Evolutionary conservation across 2,888 invertebrate species (phyloP).

Genomic region (Phyllotreta cruciferae): DNA sequence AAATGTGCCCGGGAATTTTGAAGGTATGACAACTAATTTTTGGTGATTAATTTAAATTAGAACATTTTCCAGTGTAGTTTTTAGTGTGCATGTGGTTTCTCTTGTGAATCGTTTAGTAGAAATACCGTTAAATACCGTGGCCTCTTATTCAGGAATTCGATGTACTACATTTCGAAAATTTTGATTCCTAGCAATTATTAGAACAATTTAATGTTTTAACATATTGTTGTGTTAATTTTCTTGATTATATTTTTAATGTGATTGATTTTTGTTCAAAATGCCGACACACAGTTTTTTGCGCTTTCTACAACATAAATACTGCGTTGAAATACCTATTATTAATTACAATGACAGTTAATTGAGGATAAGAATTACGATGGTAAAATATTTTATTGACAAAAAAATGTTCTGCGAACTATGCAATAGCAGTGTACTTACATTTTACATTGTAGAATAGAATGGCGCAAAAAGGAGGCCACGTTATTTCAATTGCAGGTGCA

Average conservation of each 20-base stretch:
- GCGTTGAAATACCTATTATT: neutral
- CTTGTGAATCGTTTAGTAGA: slow-evolving; percentile 31
- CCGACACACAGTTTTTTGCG: neutral
- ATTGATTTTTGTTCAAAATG: neutral
- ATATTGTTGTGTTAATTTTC: neutral
- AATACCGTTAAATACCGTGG: slow-evolving; percentile 47
- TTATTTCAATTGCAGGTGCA: slow-evolving; percentile 40
- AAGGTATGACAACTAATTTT: slow-evolving; percentile 47
- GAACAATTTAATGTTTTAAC: neutral
- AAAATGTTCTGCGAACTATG: slow-evolving; percentile 34
- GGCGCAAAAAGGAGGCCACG: slow-evolving; percentile 36
- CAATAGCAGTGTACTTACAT: slow-evolving; percentile 17
- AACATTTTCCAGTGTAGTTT: neutral
- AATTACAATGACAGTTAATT: slow-evolving; percentile 1
- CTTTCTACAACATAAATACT: slow-evolving; percentile 13
- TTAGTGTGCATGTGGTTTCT: slow-evolving; percentile 14
- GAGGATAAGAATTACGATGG: slow-evolving; percentile 21
- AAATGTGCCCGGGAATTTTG: slow-evolving; percentile 50
- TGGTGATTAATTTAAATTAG: slow-evolving; percentile 5
- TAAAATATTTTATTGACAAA: slow-evolving; percentile 29
- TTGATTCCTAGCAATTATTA: slow-evolving; percentile 5
- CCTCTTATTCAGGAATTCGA: slow-evolving; percentile 40
- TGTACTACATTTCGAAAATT: slow-evolving; percentile 46
- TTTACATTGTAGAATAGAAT: slow-evolving; percentile 30
- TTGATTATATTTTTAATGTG: no score